Base-by-base conservation (phyloP, 2,113 vertebrate genomes). In the Lophotis ruficrista region DNA sequence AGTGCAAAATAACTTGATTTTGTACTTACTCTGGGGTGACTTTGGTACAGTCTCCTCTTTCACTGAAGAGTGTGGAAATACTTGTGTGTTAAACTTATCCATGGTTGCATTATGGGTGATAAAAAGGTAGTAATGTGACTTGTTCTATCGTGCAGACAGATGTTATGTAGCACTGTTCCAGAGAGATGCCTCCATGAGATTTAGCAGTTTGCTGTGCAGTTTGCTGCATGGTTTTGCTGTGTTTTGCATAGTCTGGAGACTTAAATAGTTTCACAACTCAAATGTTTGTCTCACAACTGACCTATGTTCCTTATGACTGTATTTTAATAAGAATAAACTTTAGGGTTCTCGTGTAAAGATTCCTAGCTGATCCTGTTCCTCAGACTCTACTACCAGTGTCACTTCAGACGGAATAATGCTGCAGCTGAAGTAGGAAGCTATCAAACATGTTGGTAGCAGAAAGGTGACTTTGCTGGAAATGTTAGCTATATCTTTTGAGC, bases 131-230 rank as follows among this genome's bases (percentile, higher is more conserved):
- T 43, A 53, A 64, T 4, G 19, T n/a, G 33, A 43, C 13, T 48
- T 43, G 3, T 41, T 54, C 6, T 22, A 25, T 47, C 41, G 30
- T 0, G 0, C 10, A 20, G 33, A 28, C 19, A 28, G 9, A 24
- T 77, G 27, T 60, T 70, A 53, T 0, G 0, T 64, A 30, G 5
- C 0, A 0, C 10, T 86, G 45, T 61, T 86, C 7, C 30, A 37
- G 76, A 83, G 31, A 69, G 14, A 5, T 24, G 14, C 6, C 12
- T 30, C 65, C 21, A 27, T 93, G 77, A 61, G 10, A 65, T 38
- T 21, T n/a, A 50, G 54, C 9, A 33, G 24, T 57, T 89, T 43
- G 41, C 41, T 43, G 41, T 16, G 41, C 41, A 15, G 41, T 43
- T 43, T 43, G 41, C 41, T 43, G 14, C 14, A 12, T 41, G 41